Conservation (phyloP, 2,113 vertebrate species). For the Syngnathus typhle region DNA sequence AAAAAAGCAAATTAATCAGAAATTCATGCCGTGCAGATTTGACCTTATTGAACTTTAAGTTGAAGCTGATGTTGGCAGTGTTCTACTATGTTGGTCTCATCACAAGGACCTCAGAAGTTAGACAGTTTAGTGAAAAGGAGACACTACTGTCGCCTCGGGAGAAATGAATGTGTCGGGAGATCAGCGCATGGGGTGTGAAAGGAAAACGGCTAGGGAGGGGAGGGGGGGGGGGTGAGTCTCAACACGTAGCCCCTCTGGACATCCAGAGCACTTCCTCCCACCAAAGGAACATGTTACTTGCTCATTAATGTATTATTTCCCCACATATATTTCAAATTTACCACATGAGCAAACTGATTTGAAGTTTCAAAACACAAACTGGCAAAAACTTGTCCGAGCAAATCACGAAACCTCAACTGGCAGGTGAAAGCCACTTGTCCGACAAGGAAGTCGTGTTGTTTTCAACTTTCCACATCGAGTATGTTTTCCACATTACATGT, state of each 20-base stretch:
- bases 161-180: constrained; percentile 39
- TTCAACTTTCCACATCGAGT: constrained; percentile 24
- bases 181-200: constrained; percentile 48
- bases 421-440: constrained; percentile 59
- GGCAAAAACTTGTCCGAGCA: constrained; percentile 59
- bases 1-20: background rate
- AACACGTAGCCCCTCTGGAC: constrained; percentile 66
- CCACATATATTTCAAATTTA: background rate
- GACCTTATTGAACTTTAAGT: constrained; percentile 4
- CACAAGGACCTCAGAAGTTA: constrained; percentile 29
- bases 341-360: background rate
- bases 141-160: constrained; percentile 34
- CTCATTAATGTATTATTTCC: too few species aligned
- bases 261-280: constrained; percentile 64
- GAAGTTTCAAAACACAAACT: constrained; percentile 15
- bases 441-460: constrained; percentile 63
- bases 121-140: constrained; percentile 31
- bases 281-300: constrained; percentile 26
- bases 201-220: constrained; percentile 24
- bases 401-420: constrained; percentile 63
- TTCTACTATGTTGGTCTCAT: constrained; percentile 25
- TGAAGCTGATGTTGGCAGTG: constrained; percentile 18
- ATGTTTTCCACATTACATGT: constrained; percentile 73
- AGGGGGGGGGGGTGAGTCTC: constrained; percentile 44
- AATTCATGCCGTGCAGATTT: constrained; percentile 11